Evolutionary conservation across 2,797 vertebrate species (phyloP).

Genomic region (Jordanella pulchra): DNA sequence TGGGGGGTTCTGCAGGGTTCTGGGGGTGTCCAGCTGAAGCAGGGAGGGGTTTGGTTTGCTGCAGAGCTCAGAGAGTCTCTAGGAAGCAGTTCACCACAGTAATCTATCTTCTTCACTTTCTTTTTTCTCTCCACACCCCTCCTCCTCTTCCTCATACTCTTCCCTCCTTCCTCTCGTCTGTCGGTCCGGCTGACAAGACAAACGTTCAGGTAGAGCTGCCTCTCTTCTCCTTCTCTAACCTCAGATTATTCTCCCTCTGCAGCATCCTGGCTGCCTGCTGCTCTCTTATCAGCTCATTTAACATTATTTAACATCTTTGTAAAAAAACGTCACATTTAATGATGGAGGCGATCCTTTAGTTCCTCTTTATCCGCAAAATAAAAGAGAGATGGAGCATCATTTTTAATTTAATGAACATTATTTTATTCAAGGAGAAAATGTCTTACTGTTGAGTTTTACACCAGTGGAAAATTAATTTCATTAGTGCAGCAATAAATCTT

Average conservation of each 20-base stretch:
- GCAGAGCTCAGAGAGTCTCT: not conserved
- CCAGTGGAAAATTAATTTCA: too few relatives aligned
- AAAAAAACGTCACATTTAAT: too few relatives aligned
- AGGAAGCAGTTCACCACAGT: conserved; percentile 55
- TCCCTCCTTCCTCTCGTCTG: conserved; percentile 63
- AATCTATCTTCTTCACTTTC: conserved; percentile 75
- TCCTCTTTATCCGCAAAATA: too few relatives aligned
- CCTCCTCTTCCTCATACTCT: conserved; percentile 45
- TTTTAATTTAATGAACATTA: too few relatives aligned
- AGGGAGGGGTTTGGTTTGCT: conserved; percentile 8
- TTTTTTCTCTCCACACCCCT: conserved; percentile 61
- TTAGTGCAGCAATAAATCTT: too few relatives aligned
- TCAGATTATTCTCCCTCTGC: conserved; percentile 66
- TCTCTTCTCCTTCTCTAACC: conserved; percentile 75
- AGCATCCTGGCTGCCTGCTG: conserved; percentile 43
- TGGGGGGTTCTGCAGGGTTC: conserved; percentile 15
- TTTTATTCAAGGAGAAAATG: too few relatives aligned
- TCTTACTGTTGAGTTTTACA: too few relatives aligned
- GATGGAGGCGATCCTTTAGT: not conserved
- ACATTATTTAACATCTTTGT: too few relatives aligned
- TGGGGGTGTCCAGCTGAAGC: conserved; percentile 34
- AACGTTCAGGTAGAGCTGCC: conserved; percentile 84
- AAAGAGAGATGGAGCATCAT: too few relatives aligned
- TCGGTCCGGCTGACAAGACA: conserved; percentile 83
- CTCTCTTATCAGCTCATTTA: conserved; percentile 53